These are phyloP conservation scores for Bos indicus DNA, from an alignment of 2,113 vertebrate species.

Conservation along the genomic window DNA sequence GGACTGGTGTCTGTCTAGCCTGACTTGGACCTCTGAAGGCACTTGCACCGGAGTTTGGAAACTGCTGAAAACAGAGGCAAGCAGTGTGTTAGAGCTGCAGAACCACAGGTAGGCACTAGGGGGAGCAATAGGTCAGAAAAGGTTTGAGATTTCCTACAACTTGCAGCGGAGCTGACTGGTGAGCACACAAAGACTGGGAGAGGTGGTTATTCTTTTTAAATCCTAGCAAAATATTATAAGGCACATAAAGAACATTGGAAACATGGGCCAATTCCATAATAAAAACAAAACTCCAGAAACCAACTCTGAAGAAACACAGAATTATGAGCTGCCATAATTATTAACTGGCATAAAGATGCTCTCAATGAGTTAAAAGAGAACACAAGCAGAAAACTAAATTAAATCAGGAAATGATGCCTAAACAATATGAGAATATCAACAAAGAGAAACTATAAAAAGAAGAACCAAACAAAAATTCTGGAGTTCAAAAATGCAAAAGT, in stretches of 20 bases:
- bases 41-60: neutral
- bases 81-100: neutral
- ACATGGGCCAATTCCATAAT: neutral
- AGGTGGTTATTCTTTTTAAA: neutral
- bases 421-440: neutral
- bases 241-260: neutral
- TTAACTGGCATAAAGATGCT: neutral
- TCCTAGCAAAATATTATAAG: neutral
- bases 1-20: neutral
- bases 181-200: neutral
- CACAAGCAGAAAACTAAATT: neutral
- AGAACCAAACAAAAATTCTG: neutral
- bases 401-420: neutral
- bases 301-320: neutral
- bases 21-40: neutral
- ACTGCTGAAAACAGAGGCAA: neutral
- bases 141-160: neutral
- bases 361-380: neutral
- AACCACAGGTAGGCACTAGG: neutral
- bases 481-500: neutral
- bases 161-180: neutral
- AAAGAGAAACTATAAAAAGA: neutral
- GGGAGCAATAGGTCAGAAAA: constrained; percentile 33
- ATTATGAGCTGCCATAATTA: neutral
- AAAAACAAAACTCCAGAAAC: constrained; percentile 12